Percentiles rank a stretch among this genome's conserved stretches.
Conservation (phyloP, 1,140 invertebrate species). For the Drosophila chauvacae region DNA sequence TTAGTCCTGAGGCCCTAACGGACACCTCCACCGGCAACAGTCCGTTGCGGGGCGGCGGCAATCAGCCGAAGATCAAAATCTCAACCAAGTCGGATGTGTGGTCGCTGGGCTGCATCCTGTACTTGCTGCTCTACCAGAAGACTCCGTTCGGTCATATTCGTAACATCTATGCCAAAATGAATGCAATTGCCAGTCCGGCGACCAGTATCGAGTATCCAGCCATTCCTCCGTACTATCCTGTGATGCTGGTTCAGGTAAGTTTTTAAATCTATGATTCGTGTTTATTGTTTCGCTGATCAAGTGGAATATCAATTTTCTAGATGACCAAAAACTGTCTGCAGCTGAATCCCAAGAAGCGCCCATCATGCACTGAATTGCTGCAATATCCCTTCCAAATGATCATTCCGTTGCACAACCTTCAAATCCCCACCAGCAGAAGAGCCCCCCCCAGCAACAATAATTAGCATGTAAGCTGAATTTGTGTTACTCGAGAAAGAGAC, state of each 20-base stretch:
- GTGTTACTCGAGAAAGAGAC: neutral
- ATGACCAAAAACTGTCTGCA: conserved; percentile 90
- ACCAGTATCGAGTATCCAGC: conserved; percentile 91
- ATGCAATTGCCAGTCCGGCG: conserved; percentile 92
- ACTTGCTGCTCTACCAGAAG: conserved; percentile 94
- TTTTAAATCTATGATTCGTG: neutral
- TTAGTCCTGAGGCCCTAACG: conserved; percentile 96
- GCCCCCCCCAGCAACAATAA: conserved; percentile 12
- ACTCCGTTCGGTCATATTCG: conserved; percentile 96
- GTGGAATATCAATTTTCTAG: conserved; percentile 51
- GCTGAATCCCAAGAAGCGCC: conserved; percentile 88
- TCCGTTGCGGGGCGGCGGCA: conserved; percentile 66
- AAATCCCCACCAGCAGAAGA: conserved; percentile 25
- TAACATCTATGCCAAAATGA: conserved; percentile 90
- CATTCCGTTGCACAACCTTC: conserved; percentile 77
- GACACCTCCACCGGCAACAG: conserved; percentile 85
- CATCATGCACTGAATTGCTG: conserved; percentile 90
- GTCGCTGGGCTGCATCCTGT: conserved; percentile 98
- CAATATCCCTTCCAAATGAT: conserved; percentile 87
- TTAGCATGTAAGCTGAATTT: conserved; percentile 28
- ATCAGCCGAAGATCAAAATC: conserved; percentile 87
- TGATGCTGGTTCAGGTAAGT: conserved; percentile 75
- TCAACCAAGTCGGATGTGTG: conserved; percentile 97
- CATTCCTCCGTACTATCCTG: conserved; percentile 72
- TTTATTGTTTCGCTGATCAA: neutral